phyloP scores from a whole-genome alignment of 2,797 vertebrate genomes.

The Poecile montanus region DNA sequence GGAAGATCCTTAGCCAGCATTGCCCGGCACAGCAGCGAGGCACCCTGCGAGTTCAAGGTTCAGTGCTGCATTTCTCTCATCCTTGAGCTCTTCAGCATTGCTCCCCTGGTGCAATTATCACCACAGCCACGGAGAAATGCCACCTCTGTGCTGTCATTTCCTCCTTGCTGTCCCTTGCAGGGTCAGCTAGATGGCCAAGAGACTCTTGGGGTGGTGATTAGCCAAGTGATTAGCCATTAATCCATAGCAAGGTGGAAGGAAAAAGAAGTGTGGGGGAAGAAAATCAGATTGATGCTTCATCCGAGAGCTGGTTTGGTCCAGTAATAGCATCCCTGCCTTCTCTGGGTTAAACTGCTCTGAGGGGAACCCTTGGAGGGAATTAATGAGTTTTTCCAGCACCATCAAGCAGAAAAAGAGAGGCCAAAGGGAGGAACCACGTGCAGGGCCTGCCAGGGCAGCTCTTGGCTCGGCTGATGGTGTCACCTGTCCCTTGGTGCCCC shows the following conservation, averaged over 20 bases:
- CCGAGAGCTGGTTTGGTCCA: background rate
- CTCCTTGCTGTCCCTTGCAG: constrained; percentile 5
- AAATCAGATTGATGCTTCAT: constrained; percentile 11
- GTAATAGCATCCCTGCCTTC: background rate
- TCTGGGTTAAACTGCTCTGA: background rate
- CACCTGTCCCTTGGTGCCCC: background rate
- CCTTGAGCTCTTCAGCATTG: background rate
- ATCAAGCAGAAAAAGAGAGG: background rate
- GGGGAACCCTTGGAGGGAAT: background rate
- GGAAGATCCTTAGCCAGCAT: background rate
- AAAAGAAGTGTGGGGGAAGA: background rate
- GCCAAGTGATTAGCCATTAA: constrained; percentile 39
- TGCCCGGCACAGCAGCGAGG: background rate
- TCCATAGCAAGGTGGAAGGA: constrained; percentile 35
- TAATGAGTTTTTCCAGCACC: background rate
- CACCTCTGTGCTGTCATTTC: background rate
- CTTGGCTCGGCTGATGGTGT: fast-evolving
- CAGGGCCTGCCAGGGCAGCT: background rate
- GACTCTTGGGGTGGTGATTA: constrained; percentile 36
- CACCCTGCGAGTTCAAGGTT: background rate
- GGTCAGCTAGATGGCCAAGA: constrained; percentile 25
- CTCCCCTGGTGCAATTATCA: background rate
- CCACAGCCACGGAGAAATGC: background rate
- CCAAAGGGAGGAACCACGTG: background rate
- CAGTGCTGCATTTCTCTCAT: background rate